Conservation (phyloP, 2,797 vertebrate genomes). For the Chelidonichthys spinosus region DNA sequence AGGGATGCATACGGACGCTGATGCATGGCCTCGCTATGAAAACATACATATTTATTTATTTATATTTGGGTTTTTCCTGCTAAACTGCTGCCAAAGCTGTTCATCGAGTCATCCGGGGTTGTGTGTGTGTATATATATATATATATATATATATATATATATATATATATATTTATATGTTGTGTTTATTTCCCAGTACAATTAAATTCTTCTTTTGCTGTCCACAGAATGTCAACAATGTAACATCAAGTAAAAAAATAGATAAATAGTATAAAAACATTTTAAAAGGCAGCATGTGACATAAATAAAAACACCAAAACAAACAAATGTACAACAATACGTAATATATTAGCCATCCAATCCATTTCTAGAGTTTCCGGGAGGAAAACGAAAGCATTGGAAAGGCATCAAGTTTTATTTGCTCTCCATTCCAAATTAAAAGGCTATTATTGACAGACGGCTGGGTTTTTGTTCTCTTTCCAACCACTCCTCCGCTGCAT, state of each 20-base stretch:
- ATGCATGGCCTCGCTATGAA: constrained; percentile 41
- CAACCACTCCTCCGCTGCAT: constrained; percentile 61
- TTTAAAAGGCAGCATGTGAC: too few species aligned
- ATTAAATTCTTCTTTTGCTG: too few species aligned
- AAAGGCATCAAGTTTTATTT: constrained; percentile 67
- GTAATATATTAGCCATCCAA: constrained; percentile 60
- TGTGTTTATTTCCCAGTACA: too few species aligned
- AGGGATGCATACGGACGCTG: constrained; percentile 59
- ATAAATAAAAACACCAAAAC: too few species aligned
- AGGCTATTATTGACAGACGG: constrained; percentile 75
- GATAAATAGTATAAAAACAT: too few species aligned
- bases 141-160: constrained; percentile 6
- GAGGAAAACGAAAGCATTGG: constrained; percentile 68
- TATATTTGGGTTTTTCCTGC: constrained; percentile 22
- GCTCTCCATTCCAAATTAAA: constrained; percentile 75
- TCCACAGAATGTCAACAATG: too few species aligned
- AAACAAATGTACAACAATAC: too few species aligned
- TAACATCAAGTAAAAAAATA: too few species aligned
- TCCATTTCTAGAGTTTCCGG: constrained; percentile 74
- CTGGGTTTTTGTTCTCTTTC: constrained; percentile 72
- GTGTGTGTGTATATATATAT: constrained; percentile 33
- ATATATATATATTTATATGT: too few species aligned
- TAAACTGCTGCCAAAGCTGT: constrained; percentile 55
- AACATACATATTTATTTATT: not conserved
- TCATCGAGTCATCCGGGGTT: constrained; percentile 58